A percentile compares a stretch with the other conserved stretches of the same genome.
These are phyloP conservation scores for Oreochromis mossambicus DNA, from an alignment of 2,797 vertebrate species.

Conservation along the genomic window DNA sequence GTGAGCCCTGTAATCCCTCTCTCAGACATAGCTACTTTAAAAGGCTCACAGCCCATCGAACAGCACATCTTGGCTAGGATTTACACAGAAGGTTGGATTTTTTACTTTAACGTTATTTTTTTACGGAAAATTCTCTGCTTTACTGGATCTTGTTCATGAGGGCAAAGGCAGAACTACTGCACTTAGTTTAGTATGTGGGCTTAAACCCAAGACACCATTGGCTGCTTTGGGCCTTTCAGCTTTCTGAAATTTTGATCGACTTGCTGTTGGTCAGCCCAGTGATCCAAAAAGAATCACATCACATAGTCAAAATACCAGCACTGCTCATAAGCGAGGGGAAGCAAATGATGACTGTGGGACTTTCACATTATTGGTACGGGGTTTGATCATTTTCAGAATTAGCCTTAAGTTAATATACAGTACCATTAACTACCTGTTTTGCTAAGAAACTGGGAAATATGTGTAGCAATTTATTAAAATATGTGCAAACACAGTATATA, in stretches of 20 bases:
- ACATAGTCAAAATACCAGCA: not conserved
- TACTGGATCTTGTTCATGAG: not conserved
- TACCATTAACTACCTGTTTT: not conserved
- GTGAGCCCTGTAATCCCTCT: not conserved
- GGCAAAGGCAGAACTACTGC: not conserved
- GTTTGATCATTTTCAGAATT: not conserved
- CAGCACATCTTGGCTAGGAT: not conserved
- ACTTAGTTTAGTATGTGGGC: not conserved
- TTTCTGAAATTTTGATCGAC: not conserved
- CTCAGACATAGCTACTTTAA: not conserved
- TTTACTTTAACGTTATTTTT: not conserved
- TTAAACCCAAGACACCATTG: not conserved
- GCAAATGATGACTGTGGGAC: not conserved
- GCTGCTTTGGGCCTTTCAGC: not conserved
- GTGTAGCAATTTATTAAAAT: not conserved
- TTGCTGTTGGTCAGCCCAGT: not conserved
- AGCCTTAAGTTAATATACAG: not conserved
- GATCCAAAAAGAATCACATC: not conserved
- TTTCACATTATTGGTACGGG: rapidly evolving
- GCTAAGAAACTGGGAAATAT: not conserved
- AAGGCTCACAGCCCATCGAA: not conserved
- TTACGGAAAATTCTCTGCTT: not conserved
- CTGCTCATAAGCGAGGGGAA: not conserved
- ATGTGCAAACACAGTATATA: not conserved
- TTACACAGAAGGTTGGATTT: not conserved